Conservation (phyloP, 2,888 invertebrate species). For the Drosophila leonis region DNA sequence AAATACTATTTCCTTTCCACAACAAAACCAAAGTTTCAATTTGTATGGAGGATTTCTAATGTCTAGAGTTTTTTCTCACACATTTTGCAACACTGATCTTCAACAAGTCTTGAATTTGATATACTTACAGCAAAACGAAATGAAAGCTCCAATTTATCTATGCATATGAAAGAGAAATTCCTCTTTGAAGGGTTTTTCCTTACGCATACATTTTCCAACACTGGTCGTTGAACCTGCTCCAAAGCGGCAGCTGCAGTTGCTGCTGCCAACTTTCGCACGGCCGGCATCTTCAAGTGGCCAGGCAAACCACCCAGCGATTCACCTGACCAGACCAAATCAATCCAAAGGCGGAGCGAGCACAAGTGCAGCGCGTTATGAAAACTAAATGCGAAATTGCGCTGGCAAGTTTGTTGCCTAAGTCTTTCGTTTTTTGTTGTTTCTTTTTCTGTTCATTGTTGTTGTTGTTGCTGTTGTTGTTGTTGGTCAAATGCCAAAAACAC, state of each 20-base stretch:
- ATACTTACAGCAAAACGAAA: neutral
- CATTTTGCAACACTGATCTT: neutral
- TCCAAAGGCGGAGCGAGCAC: slow-evolving; percentile 20
- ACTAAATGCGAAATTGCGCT: slow-evolving; percentile 33
- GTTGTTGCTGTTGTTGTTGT: neutral
- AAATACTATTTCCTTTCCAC: neutral
- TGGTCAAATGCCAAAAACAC: slow-evolving; percentile 13
- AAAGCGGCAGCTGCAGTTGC: slow-evolving; percentile 8
- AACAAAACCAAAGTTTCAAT: too few species aligned
- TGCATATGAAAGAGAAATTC: neutral
- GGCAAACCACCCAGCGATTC: slow-evolving; percentile 3
- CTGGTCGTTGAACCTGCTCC: slow-evolving; percentile 28
- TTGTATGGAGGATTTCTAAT: neutral
- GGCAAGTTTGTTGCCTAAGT: slow-evolving; percentile 74
- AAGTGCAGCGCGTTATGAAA: slow-evolving; percentile 49
- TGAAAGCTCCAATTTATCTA: neutral
- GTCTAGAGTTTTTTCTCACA: too few species aligned
- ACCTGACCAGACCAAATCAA: slow-evolving; percentile 10
- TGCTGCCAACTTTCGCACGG: slow-evolving; percentile 45
- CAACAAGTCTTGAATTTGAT: neutral
- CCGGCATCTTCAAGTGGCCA: slow-evolving; percentile 32
- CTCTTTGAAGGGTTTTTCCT: neutral
- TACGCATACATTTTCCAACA: neutral
- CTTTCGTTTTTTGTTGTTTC: slow-evolving; percentile 48
- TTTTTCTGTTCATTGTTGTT: neutral